phyloP scores from a whole-genome alignment of 2,888 invertebrate genomes.

The Margaritifera margaritifera region DNA sequence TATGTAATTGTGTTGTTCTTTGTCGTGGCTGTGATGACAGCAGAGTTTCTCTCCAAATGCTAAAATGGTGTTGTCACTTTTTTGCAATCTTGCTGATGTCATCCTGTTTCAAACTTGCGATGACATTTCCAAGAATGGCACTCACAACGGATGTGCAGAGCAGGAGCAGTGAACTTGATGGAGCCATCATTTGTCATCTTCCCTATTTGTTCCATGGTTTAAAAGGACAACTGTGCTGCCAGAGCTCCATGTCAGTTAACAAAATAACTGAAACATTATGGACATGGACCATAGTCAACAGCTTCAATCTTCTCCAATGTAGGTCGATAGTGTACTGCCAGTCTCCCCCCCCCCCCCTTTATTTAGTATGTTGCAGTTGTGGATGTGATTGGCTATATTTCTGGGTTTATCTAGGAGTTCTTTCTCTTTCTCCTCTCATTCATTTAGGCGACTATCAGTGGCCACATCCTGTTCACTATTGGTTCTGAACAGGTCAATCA shows the following conservation, averaged over 20 bases:
- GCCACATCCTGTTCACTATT: background rate
- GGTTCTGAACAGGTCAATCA: background rate
- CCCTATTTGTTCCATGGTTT: background rate
- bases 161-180: background rate
- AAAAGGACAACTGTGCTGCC: background rate
- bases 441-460: background rate
- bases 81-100: background rate
- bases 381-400: conserved; percentile 7
- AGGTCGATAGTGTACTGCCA: background rate
- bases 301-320: background rate
- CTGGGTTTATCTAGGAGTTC: background rate
- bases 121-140: background rate
- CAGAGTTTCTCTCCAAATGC: background rate
- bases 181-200: background rate
- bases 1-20: conserved; percentile 3
- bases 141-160: background rate
- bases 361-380: background rate
- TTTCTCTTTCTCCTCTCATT: background rate
- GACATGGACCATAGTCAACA: conserved; percentile 5
- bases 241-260: no score
- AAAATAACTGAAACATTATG: conserved; percentile 7
- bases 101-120: background rate
- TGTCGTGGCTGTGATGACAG: background rate
- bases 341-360: background rate
- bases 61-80: background rate